phyloP scores from a whole-genome alignment of 1,140 invertebrate species.

The Mylabris phalerata region DNA sequence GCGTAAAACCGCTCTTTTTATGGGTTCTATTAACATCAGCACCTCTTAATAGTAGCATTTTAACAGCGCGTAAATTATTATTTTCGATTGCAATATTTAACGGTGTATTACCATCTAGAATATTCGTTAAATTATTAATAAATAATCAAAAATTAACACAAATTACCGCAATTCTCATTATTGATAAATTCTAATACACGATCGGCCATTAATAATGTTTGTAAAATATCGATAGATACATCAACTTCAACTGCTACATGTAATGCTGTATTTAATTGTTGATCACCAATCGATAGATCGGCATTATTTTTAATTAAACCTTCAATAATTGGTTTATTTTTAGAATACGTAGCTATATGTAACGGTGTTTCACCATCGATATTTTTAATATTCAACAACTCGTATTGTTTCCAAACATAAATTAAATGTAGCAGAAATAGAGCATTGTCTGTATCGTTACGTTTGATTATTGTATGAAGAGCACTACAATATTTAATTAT shows the following conservation, averaged over 20 bases:
- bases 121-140: constrained; percentile 2
- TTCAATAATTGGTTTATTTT: constrained; percentile 32
- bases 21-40: constrained; percentile 47
- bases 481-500: constrained; percentile 20
- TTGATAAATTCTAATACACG: constrained; percentile 29
- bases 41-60: constrained; percentile 44
- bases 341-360: constrained; percentile 24
- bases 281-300: constrained; percentile 46
- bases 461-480: constrained; percentile 24
- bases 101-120: constrained; percentile 44
- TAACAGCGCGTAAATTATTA: constrained; percentile 44
- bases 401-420: constrained; percentile 12
- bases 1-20: constrained; percentile 49
- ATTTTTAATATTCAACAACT: constrained; percentile 22
- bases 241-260: constrained; percentile 47
- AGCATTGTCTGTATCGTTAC: constrained; percentile 19
- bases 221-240: constrained; percentile 21
- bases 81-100: constrained; percentile 48
- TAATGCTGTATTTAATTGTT: constrained; percentile 45
- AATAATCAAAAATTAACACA: not conserved
- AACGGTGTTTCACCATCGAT: constrained; percentile 15
- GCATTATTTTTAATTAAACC: constrained; percentile 42
- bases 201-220: constrained; percentile 14
- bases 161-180: constrained; percentile 38
- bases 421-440: constrained; percentile 26